Percentiles rank a stretch among this genome's conserved stretches.
Evolutionary conservation across 1,140 invertebrate genomes (phyloP).

Genomic region (Carposina sasakii): DNA sequence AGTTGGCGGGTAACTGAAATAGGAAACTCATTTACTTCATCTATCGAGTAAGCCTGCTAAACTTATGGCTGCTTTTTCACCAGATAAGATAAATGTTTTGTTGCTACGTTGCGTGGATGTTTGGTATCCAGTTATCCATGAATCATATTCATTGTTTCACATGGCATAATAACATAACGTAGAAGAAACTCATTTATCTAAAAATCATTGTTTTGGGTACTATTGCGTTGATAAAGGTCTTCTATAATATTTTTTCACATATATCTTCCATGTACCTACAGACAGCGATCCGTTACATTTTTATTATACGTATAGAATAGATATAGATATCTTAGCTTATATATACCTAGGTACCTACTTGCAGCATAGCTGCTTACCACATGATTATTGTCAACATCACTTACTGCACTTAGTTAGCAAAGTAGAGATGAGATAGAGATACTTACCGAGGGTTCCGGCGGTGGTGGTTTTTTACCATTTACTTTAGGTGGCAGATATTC

Average conservation of each 20-base stretch:
- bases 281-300: background rate
- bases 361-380: no score
- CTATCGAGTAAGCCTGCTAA: background rate
- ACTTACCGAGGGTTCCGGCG: background rate
- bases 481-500: slow-evolving; percentile 73
- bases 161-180: background rate
- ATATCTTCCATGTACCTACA: no score
- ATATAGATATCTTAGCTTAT: background rate
- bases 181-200: background rate
- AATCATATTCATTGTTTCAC: background rate
- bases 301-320: background rate
- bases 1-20: slow-evolving; percentile 76
- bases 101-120: background rate
- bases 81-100: background rate
- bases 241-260: no score
- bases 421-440: background rate
- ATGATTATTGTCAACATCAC: no score
- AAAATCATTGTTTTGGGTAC: no score
- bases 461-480: slow-evolving; percentile 34
- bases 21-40: background rate
- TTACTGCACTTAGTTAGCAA: background rate
- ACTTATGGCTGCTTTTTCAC: background rate
- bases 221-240: no score
- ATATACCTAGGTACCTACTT: background rate
- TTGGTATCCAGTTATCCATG: background rate